Evolutionary conservation across 1,140 invertebrate genomes (phyloP).

Genomic region (Cotesia vestalis): DNA sequence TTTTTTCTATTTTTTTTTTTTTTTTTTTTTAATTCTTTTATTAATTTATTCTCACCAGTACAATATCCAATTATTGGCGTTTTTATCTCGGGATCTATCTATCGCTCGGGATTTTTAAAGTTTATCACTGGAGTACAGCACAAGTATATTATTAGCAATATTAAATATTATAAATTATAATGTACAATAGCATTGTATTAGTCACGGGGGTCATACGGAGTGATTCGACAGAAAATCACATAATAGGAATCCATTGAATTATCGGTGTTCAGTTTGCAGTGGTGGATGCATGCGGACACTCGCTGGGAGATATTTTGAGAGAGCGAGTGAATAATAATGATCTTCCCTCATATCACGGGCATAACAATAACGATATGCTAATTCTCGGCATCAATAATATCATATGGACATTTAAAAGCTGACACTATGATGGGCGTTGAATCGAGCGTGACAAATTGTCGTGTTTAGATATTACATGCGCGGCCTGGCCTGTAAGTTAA

Average conservation of each 20-base stretch:
- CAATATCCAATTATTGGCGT: too few relatives aligned
- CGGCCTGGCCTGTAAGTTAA: too few relatives aligned
- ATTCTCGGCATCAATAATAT: conserved; percentile 11
- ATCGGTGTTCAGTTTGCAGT: too few relatives aligned
- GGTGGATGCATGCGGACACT: too few relatives aligned
- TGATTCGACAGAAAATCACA: conserved; percentile 15
- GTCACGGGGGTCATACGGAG: conserved; percentile 15
- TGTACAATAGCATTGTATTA: not conserved
- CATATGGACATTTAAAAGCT: conserved; percentile 16
- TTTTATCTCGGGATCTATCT: too few relatives aligned
- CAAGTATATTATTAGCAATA: too few relatives aligned
- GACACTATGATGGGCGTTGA: conserved; percentile 31
- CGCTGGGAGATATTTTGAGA: not conserved
- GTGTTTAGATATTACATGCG: not conserved
- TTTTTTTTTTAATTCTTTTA: too few relatives aligned
- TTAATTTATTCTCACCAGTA: too few relatives aligned
- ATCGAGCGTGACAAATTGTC: conserved; percentile 37
- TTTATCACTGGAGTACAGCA: too few relatives aligned
- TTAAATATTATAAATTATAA: too few relatives aligned
- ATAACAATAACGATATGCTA: conserved; percentile 17
- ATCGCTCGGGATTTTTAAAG: too few relatives aligned
- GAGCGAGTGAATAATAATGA: conserved; percentile 20
- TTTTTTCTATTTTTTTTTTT: too few relatives aligned
- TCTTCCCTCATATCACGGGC: not conserved
- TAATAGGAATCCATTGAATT: conserved; percentile 7